These are phyloP conservation scores for Agelastica alni DNA, from an alignment of 2,888 invertebrate genomes.

Conservation along the genomic window DNA sequence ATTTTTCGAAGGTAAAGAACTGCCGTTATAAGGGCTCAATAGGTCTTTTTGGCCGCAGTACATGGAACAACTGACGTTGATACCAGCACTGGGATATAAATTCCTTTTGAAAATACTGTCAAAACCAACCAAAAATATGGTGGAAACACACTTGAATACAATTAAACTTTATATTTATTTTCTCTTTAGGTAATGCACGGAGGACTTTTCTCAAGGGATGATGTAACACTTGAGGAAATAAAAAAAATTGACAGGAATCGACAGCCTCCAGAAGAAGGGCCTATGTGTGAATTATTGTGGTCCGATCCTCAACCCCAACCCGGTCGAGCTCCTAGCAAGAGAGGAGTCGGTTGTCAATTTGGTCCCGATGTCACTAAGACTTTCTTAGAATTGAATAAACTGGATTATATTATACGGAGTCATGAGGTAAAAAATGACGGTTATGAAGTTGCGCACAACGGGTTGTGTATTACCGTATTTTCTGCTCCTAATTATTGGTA, in stretches of 20 bases:
- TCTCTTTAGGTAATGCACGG: conserved; percentile 93
- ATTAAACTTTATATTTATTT: too few species aligned
- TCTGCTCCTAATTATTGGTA: conserved; percentile 99
- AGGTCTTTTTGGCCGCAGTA: too few species aligned
- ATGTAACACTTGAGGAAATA: conserved; percentile 92
- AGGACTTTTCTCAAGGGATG: conserved; percentile 92
- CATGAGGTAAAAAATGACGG: conserved; percentile 98
- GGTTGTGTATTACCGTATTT: conserved; percentile 97
- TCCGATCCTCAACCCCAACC: conserved; percentile 92
- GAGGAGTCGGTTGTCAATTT: conserved; percentile 98
- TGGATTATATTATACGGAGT: conserved; percentile 93
- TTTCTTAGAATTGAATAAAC: conserved; percentile 82
- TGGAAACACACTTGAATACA: too few species aligned
- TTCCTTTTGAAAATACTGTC: too few species aligned
- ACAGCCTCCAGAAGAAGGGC: conserved; percentile 95
- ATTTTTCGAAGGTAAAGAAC: too few species aligned
- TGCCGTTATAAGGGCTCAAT: too few species aligned
- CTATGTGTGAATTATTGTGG: conserved; percentile 98
- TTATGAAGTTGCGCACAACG: conserved; percentile 92
- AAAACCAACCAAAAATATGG: too few species aligned
- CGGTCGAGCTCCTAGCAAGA: conserved; percentile 91
- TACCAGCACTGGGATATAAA: too few species aligned
- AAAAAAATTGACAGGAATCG: conserved; percentile 86
- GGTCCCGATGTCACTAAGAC: conserved; percentile 93
- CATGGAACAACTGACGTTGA: too few species aligned